Percentiles rank a stretch among this genome's conserved stretches.
phyloP scores from a whole-genome alignment of 2,113 vertebrate species.

The Stigmatopora argus region DNA sequence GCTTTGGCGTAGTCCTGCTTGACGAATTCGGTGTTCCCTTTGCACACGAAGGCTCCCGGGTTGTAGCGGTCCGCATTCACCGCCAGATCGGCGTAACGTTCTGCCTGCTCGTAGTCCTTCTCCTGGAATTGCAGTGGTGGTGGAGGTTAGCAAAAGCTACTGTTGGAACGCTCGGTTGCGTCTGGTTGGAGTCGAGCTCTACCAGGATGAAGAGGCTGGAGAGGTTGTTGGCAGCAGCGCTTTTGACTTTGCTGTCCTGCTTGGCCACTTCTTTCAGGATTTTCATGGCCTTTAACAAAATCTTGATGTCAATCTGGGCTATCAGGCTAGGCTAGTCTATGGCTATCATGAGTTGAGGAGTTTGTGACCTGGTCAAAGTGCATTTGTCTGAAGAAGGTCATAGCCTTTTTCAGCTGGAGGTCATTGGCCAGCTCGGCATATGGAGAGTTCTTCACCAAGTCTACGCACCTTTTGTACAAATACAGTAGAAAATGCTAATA shows the following conservation, averaged over 20 bases:
- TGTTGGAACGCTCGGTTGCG: background rate
- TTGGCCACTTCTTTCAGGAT: slow-evolving; percentile 95
- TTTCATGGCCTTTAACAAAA: slow-evolving; percentile 78
- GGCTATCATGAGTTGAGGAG: background rate
- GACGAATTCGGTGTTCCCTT: slow-evolving; percentile 87
- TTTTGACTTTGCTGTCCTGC: slow-evolving; percentile 93
- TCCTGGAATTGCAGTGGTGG: slow-evolving; percentile 65
- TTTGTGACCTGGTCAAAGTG: slow-evolving; percentile 87
- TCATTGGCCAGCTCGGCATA: slow-evolving; percentile 95
- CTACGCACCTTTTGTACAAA: slow-evolving; percentile 81
- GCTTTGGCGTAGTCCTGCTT: slow-evolving; percentile 88
- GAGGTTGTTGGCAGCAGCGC: slow-evolving; percentile 93
- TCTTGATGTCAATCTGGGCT: background rate
- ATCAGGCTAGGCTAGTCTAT: no score
- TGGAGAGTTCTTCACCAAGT: slow-evolving; percentile 87
- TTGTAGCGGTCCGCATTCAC: slow-evolving; percentile 92
- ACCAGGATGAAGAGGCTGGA: slow-evolving; percentile 92
- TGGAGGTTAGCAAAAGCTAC: background rate
- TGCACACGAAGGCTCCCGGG: slow-evolving; percentile 90
- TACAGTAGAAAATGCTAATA: background rate
- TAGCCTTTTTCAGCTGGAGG: slow-evolving; percentile 96
- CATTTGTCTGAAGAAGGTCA: slow-evolving; percentile 88
- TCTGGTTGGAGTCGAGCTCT: slow-evolving; percentile 33
- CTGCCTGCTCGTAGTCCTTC: slow-evolving; percentile 86
- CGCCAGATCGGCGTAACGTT: slow-evolving; percentile 88